Evolutionary conservation across 2,888 invertebrate species (phyloP), one percentile per base, ranked within the genome.

Genomic region (Noctua fimbriata): DNA sequence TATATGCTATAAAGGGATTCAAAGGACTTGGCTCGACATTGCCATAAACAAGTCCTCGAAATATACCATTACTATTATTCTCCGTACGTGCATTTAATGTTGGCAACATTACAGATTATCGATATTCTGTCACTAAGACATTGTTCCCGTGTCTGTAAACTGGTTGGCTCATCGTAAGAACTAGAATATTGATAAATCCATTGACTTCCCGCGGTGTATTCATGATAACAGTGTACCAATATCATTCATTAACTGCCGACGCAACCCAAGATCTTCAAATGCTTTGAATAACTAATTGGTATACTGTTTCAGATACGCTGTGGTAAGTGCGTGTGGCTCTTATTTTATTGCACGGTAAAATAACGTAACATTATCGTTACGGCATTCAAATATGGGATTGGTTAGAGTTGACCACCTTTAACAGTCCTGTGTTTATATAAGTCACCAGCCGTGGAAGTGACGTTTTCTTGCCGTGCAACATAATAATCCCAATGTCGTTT

Each of bases 101-200:
- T 81, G 87, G 76, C 73, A 81, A 84, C 73, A 81, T 72, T 79
- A 36, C 28, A 24, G 24, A 49, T 66, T 55, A 73, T 76, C 44
- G 63, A 69, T 65, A 58, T 70, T 69, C 41, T 69, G 24, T 24
- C 49, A 80, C 44, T 63, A 18, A 49, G 58, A 58, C 58, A 67
- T 49, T 77, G 66, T 70, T 32, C n/a, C 72, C 47, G 60, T 81
- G 65, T 81, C 63, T 49, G 0, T 18, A 14, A 44, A 28, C 65
- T 36, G 41, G 7, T 41, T 28, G 5, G 0, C 16, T 47, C 12
- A 10, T 2, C 5, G 0, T 21, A 69, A 16, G 18, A 49, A 12
- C 49, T 55, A 41, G 24, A 71, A 52, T 73, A 67, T 65, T n/a
- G 41, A 55, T 70, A 36, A 36, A 44, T 69, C 49, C 41, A 18